phyloP scores from a whole-genome alignment of 1,140 invertebrate species.

The Formica exsecta region DNA sequence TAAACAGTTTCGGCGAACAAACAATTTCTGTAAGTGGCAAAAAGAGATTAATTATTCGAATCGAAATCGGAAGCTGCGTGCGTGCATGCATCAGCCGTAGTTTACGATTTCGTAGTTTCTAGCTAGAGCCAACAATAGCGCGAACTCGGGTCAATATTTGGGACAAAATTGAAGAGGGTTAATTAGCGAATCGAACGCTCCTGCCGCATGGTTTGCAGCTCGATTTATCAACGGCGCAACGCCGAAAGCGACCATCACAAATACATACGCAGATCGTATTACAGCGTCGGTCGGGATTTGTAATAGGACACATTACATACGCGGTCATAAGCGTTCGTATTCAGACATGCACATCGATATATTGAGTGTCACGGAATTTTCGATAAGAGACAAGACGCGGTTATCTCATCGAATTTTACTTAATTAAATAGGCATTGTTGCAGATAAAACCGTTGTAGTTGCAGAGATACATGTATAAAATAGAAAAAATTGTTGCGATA shows the following conservation, averaged over 20 bases:
- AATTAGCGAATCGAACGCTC: slow-evolving; percentile 71
- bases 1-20: slow-evolving; percentile 30
- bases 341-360: neutral
- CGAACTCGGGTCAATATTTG: slow-evolving; percentile 72
- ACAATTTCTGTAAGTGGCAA: slow-evolving; percentile 45
- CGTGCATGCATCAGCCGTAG: neutral
- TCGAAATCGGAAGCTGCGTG: slow-evolving; percentile 1
- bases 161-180: slow-evolving; percentile 75
- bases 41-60: slow-evolving; percentile 56
- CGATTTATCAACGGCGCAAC: slow-evolving; percentile 59
- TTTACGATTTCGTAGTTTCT: slow-evolving; percentile 55
- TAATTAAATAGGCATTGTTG: neutral
- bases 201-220: slow-evolving; percentile 64
- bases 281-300: slow-evolving; percentile 59
- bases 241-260: slow-evolving; percentile 47
- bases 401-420: neutral
- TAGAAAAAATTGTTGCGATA: neutral
- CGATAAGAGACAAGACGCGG: neutral
- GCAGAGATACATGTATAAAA: neutral
- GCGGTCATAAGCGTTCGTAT: slow-evolving; percentile 57
- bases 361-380: neutral
- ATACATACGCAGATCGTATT: slow-evolving; percentile 66
- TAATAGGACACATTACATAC: slow-evolving; percentile 65
- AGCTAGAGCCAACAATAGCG: slow-evolving; percentile 51
- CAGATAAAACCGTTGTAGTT: neutral